Conservation (phyloP, 2,888 invertebrate species). For the Teleiodes luculella region DNA sequence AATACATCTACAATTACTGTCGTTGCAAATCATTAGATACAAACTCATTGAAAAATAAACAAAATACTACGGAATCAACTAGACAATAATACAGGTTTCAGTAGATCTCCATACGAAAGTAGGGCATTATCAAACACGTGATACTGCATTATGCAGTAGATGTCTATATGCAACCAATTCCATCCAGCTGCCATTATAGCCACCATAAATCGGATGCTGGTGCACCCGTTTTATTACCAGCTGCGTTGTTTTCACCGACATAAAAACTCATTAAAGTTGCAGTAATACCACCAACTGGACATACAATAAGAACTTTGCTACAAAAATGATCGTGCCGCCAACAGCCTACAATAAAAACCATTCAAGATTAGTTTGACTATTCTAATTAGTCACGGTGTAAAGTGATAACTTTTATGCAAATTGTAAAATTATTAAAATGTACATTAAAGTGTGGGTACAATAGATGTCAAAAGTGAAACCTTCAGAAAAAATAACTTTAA, state of each 20-base stretch:
- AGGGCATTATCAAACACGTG: neutral
- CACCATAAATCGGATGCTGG: constrained; percentile 23
- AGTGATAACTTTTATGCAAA: no score
- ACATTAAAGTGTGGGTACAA: no score
- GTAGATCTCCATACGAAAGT: no score
- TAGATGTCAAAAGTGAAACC: no score
- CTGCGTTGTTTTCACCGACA: constrained; percentile 30
- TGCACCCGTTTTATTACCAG: constrained; percentile 31
- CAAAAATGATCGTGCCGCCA: neutral
- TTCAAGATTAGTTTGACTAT: neutral
- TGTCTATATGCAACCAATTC: neutral
- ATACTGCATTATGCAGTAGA: neutral
- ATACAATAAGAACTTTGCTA: neutral
- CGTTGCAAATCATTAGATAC: no score
- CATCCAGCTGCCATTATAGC: neutral
- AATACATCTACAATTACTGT: no score
- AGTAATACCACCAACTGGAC: neutral
- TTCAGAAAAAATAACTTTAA: no score
- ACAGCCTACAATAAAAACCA: neutral
- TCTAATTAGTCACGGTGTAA: no score
- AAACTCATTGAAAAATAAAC: no score
- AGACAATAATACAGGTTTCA: no score
- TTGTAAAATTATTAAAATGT: no score
- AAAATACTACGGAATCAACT: no score
- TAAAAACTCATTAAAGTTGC: constrained; percentile 20